Conservation (phyloP, 35 echinoderm and acorn worm species). For the Anneissia japonica region DNA sequence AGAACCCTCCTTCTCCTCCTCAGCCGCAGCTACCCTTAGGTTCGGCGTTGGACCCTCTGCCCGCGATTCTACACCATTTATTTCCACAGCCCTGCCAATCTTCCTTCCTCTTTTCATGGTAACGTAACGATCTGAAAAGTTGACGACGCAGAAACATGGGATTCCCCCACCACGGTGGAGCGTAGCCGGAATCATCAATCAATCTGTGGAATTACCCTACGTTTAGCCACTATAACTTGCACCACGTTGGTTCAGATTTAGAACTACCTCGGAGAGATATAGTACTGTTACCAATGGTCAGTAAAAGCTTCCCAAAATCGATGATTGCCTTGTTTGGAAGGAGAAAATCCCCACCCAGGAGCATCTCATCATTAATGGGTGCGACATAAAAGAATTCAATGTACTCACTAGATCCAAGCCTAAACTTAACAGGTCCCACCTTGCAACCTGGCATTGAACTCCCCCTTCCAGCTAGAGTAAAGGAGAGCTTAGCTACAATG, state of each 20-base stretch:
- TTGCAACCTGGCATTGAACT: neutral
- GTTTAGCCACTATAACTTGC: neutral
- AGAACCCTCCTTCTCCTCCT: too few relatives aligned
- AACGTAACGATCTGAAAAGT: too few relatives aligned
- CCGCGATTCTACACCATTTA: too few relatives aligned
- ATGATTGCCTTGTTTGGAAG: neutral
- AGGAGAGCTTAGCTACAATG: too few relatives aligned
- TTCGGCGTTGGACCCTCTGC: too few relatives aligned
- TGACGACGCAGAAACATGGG: too few relatives aligned
- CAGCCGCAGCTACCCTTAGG: too few relatives aligned
- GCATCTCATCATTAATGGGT: neutral
- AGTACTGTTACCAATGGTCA: neutral
- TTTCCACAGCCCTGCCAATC: too few relatives aligned
- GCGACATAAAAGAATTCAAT: neutral
- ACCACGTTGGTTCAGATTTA: neutral
- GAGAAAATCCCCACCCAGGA: neutral
- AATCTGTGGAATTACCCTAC: neutral
- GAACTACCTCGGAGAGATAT: neutral
- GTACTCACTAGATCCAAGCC: neutral
- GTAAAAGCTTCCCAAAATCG: neutral
- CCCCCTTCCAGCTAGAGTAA: too few relatives aligned
- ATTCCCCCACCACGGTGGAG: too few relatives aligned
- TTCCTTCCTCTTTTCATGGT: too few relatives aligned
- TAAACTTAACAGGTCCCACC: neutral
- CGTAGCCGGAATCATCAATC: neutral